These are phyloP conservation scores for Cyprinella venusta DNA, from an alignment of 2,797 vertebrate genomes.

Conservation along the genomic window DNA sequence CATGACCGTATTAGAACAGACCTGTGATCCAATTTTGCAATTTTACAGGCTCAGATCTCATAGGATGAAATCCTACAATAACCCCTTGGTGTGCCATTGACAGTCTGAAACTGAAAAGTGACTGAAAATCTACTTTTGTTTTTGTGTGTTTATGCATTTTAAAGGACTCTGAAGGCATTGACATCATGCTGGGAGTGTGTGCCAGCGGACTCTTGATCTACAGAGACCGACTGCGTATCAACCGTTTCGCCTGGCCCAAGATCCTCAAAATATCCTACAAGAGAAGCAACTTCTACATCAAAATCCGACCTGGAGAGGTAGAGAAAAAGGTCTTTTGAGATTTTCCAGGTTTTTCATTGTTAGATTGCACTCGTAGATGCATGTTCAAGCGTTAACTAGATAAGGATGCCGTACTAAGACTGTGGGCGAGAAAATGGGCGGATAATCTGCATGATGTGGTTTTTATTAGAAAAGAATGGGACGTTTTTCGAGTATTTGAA, in stretches of 20 bases:
- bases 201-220: slow-evolving; percentile 97
- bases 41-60: neutral
- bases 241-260: slow-evolving; percentile 98
- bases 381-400: slow-evolving; percentile 22
- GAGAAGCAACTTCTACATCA: slow-evolving; percentile 99
- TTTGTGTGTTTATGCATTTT: slow-evolving; percentile 36
- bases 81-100: neutral
- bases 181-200: slow-evolving; percentile 98
- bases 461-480: slow-evolving; percentile 36
- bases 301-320: slow-evolving; percentile 98
- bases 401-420: neutral
- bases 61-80: neutral
- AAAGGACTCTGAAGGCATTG: slow-evolving; percentile 97
- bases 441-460: slow-evolving; percentile 27
- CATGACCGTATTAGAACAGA: neutral
- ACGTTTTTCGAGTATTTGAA: slow-evolving; percentile 18
- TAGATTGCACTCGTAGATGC: slow-evolving; percentile 29
- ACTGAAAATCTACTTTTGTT: neutral
- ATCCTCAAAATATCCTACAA: slow-evolving; percentile 99
- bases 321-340: slow-evolving; percentile 67
- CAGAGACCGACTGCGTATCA: slow-evolving; percentile 95
- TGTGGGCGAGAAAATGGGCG: slow-evolving; percentile 28
- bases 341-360: slow-evolving; percentile 58
- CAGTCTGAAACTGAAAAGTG: neutral
- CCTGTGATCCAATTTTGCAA: neutral